Conservation (phyloP, 2,797 vertebrate genomes). For the Chaetodon trifasciatus region DNA sequence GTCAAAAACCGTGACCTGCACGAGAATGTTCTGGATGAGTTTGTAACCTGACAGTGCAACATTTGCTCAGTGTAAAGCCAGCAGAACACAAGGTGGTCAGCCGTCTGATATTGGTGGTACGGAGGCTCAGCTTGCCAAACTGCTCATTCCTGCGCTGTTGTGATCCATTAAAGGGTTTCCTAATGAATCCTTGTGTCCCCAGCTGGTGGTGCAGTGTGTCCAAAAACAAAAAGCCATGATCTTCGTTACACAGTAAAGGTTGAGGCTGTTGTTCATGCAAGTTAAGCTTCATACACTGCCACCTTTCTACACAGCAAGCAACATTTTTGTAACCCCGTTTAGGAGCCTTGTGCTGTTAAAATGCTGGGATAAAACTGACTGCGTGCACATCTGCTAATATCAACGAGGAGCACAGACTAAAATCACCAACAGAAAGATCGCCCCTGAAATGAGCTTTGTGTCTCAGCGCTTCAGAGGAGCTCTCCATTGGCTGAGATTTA, state of each 20-base stretch:
- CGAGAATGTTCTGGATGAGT: not conserved
- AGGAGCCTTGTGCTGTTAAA: slow-evolving; percentile 1
- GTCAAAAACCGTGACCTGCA: too few relatives aligned
- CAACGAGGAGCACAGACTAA: slow-evolving; percentile 22
- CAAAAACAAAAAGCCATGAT: slow-evolving; percentile 15
- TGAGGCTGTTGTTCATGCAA: slow-evolving; percentile 10
- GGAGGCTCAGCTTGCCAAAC: not conserved
- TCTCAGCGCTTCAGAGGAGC: slow-evolving; percentile 27
- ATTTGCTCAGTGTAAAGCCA: slow-evolving; percentile 32
- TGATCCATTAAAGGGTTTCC: not conserved
- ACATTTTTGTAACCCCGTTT: not conserved
- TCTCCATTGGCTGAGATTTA: slow-evolving; percentile 49
- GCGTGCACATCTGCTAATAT: slow-evolving; percentile 26
- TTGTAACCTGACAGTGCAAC: not conserved
- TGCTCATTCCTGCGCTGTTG: not conserved
- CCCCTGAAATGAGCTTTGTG: slow-evolving; percentile 36
- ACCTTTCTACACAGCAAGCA: slow-evolving; percentile 21
- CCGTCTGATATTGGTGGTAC: not conserved
- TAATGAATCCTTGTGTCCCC: not conserved
- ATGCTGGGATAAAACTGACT: slow-evolving; percentile 17
- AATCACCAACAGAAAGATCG: slow-evolving; percentile 17
- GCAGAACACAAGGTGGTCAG: not conserved
- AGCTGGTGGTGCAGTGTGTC: not conserved
- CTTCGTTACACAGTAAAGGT: not conserved
- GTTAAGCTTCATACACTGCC: slow-evolving; percentile 29